Evolutionary conservation across 2,113 vertebrate genomes (phyloP).

Genomic region (Xiphophorus hellerii): DNA sequence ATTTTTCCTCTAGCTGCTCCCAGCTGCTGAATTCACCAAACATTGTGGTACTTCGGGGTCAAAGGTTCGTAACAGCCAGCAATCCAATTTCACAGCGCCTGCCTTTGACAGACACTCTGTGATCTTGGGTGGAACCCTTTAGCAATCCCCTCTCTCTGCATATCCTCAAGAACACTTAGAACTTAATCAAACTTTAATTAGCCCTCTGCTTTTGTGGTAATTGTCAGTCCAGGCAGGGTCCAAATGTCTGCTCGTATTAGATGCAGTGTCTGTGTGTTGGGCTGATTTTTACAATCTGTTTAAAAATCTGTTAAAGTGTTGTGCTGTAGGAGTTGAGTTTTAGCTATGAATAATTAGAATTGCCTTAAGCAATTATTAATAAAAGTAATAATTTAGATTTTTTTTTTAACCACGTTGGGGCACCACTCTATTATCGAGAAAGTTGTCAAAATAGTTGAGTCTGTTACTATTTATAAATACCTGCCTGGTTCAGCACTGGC

Average conservation of each 20-base stretch:
- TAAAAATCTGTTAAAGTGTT: not conserved
- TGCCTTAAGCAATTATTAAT: too few relatives aligned
- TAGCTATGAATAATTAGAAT: too few relatives aligned
- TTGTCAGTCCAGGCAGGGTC: slow-evolving; percentile 71
- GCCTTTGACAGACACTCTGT: slow-evolving; percentile 73
- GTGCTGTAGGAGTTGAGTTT: too few relatives aligned
- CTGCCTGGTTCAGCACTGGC: too few relatives aligned
- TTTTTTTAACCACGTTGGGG: too few relatives aligned
- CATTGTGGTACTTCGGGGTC: slow-evolving; percentile 54
- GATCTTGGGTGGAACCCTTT: slow-evolving; percentile 67
- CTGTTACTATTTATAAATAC: too few relatives aligned
- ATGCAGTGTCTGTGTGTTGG: slow-evolving; percentile 38
- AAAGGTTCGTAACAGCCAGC: slow-evolving; percentile 74
- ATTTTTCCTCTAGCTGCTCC: slow-evolving; percentile 41
- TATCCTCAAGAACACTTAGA: slow-evolving; percentile 72
- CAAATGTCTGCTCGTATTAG: slow-evolving; percentile 46
- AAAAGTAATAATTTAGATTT: too few relatives aligned
- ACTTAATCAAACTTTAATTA: slow-evolving; percentile 84
- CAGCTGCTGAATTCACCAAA: slow-evolving; percentile 41
- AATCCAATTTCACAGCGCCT: slow-evolving; percentile 82
- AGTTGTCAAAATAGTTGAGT: too few relatives aligned
- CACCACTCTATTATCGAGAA: too few relatives aligned
- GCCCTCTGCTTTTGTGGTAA: slow-evolving; percentile 76
- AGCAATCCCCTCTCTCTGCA: slow-evolving; percentile 62
- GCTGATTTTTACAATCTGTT: slow-evolving; percentile 38